A percentile compares a stretch with the other conserved stretches of the same genome.
Conservation (phyloP, 2,113 vertebrate genomes). For the Leptosomus discolor region DNA sequence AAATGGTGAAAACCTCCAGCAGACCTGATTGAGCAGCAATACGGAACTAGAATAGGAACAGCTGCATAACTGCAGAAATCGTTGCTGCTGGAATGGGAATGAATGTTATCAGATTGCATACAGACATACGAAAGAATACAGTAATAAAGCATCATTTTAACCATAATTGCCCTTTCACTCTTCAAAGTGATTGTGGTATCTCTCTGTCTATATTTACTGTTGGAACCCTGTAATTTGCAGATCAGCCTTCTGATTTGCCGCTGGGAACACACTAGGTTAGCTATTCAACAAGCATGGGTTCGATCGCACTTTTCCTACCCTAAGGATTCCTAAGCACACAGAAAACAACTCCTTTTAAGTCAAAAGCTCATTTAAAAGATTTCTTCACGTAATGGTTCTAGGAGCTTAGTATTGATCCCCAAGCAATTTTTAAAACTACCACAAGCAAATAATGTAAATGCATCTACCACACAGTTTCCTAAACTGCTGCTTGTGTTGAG, state of each 20-base stretch:
- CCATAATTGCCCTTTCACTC: conserved; percentile 17
- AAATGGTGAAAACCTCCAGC: background rate
- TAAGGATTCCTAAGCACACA: background rate
- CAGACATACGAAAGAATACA: background rate
- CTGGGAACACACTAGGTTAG: background rate
- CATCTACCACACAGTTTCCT: background rate
- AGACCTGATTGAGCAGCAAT: background rate
- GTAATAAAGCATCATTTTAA: background rate
- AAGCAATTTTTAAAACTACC: background rate
- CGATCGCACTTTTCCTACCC: background rate
- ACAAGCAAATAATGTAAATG: background rate
- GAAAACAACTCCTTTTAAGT: background rate
- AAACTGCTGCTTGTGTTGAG: background rate
- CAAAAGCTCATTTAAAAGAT: background rate
- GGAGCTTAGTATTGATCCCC: background rate
- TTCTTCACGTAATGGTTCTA: background rate
- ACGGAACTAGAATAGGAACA: background rate
- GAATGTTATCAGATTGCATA: conserved; percentile 13
- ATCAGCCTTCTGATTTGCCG: background rate
- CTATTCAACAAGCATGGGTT: background rate
- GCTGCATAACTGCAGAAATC: background rate
- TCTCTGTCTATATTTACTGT: background rate
- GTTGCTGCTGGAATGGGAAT: background rate
- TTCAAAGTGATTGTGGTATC: background rate
- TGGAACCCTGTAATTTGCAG: conserved; percentile 28